A percentile compares a stretch with the other conserved stretches of the same genome.
These are phyloP conservation scores for Pollenia amentaria DNA, from an alignment of 2,888 invertebrate genomes.

Conservation along the genomic window DNA sequence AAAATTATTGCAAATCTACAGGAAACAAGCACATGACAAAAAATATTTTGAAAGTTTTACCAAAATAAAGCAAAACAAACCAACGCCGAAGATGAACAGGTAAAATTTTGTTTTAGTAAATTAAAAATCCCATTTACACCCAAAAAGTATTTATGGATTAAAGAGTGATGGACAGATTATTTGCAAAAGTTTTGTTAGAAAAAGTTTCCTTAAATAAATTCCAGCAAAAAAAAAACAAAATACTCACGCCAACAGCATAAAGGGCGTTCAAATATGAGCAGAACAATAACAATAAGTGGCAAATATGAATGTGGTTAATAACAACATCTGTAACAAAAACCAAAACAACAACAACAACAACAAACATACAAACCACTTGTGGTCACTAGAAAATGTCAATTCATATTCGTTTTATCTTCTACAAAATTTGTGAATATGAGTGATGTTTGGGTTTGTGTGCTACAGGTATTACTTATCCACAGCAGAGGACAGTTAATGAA, in stretches of 20 bases:
- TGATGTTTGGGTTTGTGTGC: not conserved
- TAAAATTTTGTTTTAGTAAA: constrained; percentile 35
- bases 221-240: constrained; percentile 1
- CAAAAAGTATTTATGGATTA: constrained; percentile 32
- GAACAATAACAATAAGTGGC: constrained; percentile 26
- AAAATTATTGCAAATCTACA: constrained; percentile 18
- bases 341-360: constrained; percentile 35
- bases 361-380: constrained; percentile 63
- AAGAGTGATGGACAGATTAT: constrained; percentile 4
- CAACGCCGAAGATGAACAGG: constrained; percentile 14
- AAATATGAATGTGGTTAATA: constrained; percentile 70
- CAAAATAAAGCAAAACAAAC: not conserved
- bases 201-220: not conserved
- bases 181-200: constrained; percentile 14
- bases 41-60: constrained; percentile 45
- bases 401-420: constrained; percentile 26
- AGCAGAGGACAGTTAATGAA: constrained; percentile 38
- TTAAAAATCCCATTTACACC: constrained; percentile 39
- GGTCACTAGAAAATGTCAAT: constrained; percentile 56
- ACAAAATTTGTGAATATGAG: not conserved
- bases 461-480: not conserved
- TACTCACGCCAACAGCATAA: constrained; percentile 7
- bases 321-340: constrained; percentile 61
- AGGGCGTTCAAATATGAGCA: constrained; percentile 11
- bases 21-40: constrained; percentile 21